phyloP scores from a whole-genome alignment of 2,113 vertebrate species.

The Bombycilla garrulus region DNA sequence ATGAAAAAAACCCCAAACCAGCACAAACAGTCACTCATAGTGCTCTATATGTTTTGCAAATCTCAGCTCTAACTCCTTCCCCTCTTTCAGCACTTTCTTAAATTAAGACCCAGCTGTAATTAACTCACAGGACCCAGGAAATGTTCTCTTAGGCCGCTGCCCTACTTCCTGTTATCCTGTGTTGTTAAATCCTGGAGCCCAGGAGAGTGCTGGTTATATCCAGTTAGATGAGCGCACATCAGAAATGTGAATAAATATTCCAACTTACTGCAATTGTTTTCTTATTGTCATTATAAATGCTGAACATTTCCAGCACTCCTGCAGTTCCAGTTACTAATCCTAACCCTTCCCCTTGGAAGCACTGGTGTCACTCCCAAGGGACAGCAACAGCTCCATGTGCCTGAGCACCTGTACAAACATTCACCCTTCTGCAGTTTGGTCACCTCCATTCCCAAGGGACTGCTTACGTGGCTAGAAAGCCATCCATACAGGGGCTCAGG shows the following conservation, averaged over 20 bases:
- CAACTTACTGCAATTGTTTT: rapidly evolving
- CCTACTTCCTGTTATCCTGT: neutral
- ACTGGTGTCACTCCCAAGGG: neutral
- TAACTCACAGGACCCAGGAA: neutral
- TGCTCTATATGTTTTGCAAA: neutral
- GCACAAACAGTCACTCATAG: neutral
- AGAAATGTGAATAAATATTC: neutral
- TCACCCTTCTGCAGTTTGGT: neutral
- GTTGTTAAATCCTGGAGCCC: neutral
- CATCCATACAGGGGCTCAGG: neutral
- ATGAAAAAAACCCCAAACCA: neutral
- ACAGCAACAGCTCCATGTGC: rapidly evolving
- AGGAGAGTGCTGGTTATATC: neutral
- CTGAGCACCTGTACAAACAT: rapidly evolving
- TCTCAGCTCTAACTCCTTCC: neutral
- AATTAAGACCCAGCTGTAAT: neutral
- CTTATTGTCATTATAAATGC: neutral
- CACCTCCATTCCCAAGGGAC: neutral
- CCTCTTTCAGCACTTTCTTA: neutral
- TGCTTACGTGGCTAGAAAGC: neutral
- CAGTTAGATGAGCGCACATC: neutral
- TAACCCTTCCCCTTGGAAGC: neutral
- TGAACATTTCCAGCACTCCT: neutral
- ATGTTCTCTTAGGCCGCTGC: neutral
- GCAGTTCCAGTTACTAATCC: neutral